Base-by-base conservation (phyloP, 2,888 invertebrate genomes). In the Ornithoptera alexandrae region DNA sequence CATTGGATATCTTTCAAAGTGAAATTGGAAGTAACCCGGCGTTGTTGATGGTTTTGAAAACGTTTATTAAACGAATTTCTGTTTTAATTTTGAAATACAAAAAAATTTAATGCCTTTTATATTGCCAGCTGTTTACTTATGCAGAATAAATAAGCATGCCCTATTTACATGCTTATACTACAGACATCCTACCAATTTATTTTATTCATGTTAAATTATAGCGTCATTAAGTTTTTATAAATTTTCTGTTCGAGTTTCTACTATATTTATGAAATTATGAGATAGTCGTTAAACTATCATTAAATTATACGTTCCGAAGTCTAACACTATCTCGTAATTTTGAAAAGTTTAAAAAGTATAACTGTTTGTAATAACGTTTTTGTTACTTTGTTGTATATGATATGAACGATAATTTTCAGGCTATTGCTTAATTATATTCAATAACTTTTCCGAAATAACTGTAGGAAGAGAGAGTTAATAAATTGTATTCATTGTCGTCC, bases 141-240 rank as follows among this genome's bases (percentile, higher is more conserved):
- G 62, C 69, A 69, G 39, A n/a, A 24, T 17, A 65, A 68, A 62
- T 46, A 22, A 58, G 17, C 17, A 39, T 60, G 46, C 15, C 62
- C 58, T 53, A 63, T 64, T 72, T 66, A 68, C 60, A 61, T 59
- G 17, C 59, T 30, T 30, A 7, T 57, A 66, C 68, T 57, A 65
- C 71, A 79, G 79, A 81, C 85, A 89, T 88, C 90, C 89, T 89
- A 90, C 85, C 90, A 90, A 90, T 92, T 90, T 89, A 87, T 84
- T 88, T 87, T 90, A 90, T 91, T 86, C 89, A 88, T 84, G 87
- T 88, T 85, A 84, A 84, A 90, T 90, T 88, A 90, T 85, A 83
- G 83, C 76, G 81, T 85, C 88, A 90, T 91, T 91, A 88, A 84
- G 78, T 90, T 91, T 91, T 92, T 90, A 87, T 89, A 83, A 74